Conservation (phyloP, 2,888 invertebrate species). For the Ormyrus thymus region DNA sequence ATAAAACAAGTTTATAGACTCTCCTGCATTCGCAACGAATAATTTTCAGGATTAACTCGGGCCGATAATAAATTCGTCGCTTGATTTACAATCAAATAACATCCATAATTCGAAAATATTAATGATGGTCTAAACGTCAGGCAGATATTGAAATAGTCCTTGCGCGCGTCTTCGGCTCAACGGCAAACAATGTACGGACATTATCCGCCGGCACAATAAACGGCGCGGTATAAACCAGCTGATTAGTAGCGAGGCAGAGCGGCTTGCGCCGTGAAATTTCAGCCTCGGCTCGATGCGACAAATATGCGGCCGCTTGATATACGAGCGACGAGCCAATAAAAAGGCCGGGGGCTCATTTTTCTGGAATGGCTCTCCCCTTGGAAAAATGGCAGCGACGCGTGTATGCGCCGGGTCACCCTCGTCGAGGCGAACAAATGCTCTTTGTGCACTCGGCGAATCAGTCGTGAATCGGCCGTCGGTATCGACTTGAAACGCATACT, state of each 20-base stretch:
- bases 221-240: slow-evolving; percentile 29
- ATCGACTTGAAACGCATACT: slow-evolving; percentile 58
- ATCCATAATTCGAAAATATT: slow-evolving; percentile 43
- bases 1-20: slow-evolving; percentile 52
- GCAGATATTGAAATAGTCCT: slow-evolving; percentile 27
- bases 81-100: slow-evolving; percentile 41
- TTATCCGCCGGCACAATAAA: slow-evolving; percentile 24
- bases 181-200: slow-evolving; percentile 21
- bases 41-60: slow-evolving; percentile 46
- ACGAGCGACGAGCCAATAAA: slow-evolving; percentile 41
- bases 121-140: slow-evolving; percentile 35
- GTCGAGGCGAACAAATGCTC: slow-evolving; percentile 49
- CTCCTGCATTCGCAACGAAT: slow-evolving; percentile 25
- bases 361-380: slow-evolving; percentile 19
- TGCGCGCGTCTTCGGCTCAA: neutral
- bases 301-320: slow-evolving; percentile 39
- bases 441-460: slow-evolving; percentile 60
- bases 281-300: slow-evolving; percentile 13
- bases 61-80: slow-evolving; percentile 38
- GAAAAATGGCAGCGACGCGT: slow-evolving; percentile 35
- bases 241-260: neutral
- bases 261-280: no score
- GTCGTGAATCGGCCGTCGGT: slow-evolving; percentile 58
- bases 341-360: slow-evolving; percentile 45
- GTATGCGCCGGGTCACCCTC: slow-evolving; percentile 2